A percentile compares a stretch with the other conserved stretches of the same genome.
Conservation (phyloP, 2,797 vertebrate species). For the Nannoperca obscura region DNA sequence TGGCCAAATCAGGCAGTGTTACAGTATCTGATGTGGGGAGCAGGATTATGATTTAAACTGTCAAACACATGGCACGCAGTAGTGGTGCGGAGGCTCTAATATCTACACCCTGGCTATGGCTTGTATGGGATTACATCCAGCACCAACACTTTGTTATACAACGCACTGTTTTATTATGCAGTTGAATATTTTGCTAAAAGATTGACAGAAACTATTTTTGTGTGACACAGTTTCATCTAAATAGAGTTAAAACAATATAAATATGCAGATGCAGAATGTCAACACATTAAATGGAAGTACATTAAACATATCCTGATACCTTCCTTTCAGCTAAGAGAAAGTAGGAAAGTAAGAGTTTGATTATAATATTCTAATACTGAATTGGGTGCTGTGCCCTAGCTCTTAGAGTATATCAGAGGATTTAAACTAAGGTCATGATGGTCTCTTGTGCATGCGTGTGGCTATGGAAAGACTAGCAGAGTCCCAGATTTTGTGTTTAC, state of each 20-base stretch:
- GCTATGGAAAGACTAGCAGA: neutral
- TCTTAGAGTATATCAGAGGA: neutral
- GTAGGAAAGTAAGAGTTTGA: neutral
- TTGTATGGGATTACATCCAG: constrained; percentile 45
- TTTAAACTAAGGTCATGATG: neutral
- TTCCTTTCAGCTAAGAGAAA: neutral
- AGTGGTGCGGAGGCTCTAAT: constrained; percentile 41
- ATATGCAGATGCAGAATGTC: constrained; percentile 12
- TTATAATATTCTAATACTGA: constrained; percentile 18
- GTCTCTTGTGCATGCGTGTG: neutral
- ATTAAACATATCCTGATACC: constrained; percentile 7
- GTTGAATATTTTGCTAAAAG: constrained; percentile 27
- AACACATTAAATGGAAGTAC: constrained; percentile 2
- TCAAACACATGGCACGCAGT: constrained; percentile 47
- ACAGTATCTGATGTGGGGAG: constrained; percentile 45
- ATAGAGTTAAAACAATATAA: constrained; percentile 3
- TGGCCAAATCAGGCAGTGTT: constrained; percentile 29
- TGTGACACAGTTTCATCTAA: neutral
- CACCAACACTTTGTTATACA: constrained; percentile 34
- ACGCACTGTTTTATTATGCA: constrained; percentile 16
- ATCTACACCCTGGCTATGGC: constrained; percentile 41
- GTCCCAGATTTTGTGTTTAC: neutral
- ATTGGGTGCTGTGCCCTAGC: constrained; percentile 1
- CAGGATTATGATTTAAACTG: constrained; percentile 63
- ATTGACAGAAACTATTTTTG: constrained; percentile 4